Base-by-base conservation (phyloP, 2,888 invertebrate genomes). In the Lycocerus yunnanus region DNA sequence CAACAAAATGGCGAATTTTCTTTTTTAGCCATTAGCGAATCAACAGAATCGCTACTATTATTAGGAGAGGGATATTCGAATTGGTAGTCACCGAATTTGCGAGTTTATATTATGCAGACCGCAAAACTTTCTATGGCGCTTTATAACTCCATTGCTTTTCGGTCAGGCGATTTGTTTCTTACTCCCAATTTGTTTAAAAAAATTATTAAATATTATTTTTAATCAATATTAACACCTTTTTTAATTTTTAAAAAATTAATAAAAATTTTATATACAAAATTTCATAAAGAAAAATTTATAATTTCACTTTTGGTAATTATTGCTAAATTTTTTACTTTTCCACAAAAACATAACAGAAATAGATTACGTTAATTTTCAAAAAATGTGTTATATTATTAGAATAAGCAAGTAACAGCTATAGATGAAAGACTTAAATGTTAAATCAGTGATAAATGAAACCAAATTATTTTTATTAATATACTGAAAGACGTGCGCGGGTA, bases 1-100 rank as follows among this genome's bases (percentile, higher is more conserved):
- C 81, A 81, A 83, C 83, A 83, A 83, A 82, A 83, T 83, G 83
- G 83, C 82, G 81, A 78, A 77, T 76, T 73, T 72, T 73, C 67
- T 81, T 82, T 83, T 83, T 83, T 83, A 83, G 76, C 80, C 79
- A 81, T 80, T 81, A 80, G 79, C 80, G 80, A 78, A 79, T 77
- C 79, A 68, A 70, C 69, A 74, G 69, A 78, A 80, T 80, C 73
- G 79, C 79, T 75, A 81, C 78, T 80, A 77, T 58, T 43, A 63
- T 20, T 18, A 65, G 68, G 72, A 71, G 76, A 68, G 76, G 73
- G 73, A 66, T 73, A 66, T 71, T 71, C 75, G 75, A 75, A 75
- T 75, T 75, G 72, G 68, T 58, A 27, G 74, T 66, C 21, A 14
- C 43, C 5, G 71, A 74, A 65, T 74, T 71, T 67, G 72, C 72